Base-by-base conservation (phyloP, 2,888 invertebrate genomes). In the Netelia virgata region DNA sequence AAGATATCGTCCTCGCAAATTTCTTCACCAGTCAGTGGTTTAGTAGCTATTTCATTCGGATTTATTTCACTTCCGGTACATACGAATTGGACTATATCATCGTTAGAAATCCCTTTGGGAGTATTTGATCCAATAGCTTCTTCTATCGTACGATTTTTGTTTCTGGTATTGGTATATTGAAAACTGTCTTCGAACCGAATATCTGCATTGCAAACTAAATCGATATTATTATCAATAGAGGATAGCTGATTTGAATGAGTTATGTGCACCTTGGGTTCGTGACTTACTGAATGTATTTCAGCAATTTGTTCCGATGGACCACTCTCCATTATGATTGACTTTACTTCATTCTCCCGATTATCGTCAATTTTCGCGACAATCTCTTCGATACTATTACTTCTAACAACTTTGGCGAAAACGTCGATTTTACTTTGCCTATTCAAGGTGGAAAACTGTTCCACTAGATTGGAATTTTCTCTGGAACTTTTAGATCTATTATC, bases 401-500 rank as follows among this genome's bases (percentile, higher is more conserved):
- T 36, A 36, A 28, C 16, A 1, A 28, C 57, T 11, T 6, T 53
- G 41, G 16, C 18, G n/a, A 43, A 16, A 16, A 59, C 73, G 6
- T 64, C 36, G 23, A 16, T 43, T 43, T 41, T 41, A 1, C 41
- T 53, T 18, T n/a, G 70, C 10, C 36, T 16, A 18, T 41, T 68
- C 57, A 57, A 69, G 10, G 61, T n/a, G 10, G 68, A 50, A 59
- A 20, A 10, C 57, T 50, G 43, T 10, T 55, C 72, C 9, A 1
- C 63, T 9, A 14, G 10, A 16, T n/a, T 63, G 9, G 55, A 69
- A 20, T 64, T 1, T 16, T 63, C 43, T 3, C 43, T 14, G 8
- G 41, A 78, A 23, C 36, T 79, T 10, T 3, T n/a, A 9, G 66
- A 20, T 18, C 11, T 41, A 82, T 89, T 88, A 79, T 86, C 83